Percentiles rank a stretch among this genome's conserved stretches.
These are phyloP conservation scores for Clamator glandarius DNA, from an alignment of 2,797 vertebrate genomes.

Conservation along the genomic window DNA sequence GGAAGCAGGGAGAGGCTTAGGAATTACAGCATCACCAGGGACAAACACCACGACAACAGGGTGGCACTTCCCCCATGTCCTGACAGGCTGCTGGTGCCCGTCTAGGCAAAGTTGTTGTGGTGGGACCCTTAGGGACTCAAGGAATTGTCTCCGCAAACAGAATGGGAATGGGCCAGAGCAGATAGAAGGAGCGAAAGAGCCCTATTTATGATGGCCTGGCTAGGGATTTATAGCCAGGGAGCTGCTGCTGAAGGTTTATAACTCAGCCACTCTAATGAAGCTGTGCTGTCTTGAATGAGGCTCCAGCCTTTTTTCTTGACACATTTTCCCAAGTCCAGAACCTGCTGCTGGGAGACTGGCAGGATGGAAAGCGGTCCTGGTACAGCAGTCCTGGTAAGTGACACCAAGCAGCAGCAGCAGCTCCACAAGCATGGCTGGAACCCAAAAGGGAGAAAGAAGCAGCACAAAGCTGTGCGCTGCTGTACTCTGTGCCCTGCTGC, in stretches of 20 bases:
- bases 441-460: not conserved
- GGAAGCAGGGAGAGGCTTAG: not conserved
- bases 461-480: not conserved
- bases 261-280: conserved; percentile 48
- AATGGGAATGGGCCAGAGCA: not conserved
- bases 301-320: conserved; percentile 2
- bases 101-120: not conserved
- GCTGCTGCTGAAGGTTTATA: conserved; percentile 30
- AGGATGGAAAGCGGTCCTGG: not conserved
- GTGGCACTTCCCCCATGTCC: not conserved
- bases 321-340: conserved; percentile 18
- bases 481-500: not conserved
- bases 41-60: not conserved
- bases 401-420: not conserved
- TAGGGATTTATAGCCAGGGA: conserved; percentile 31
- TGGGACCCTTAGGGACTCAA: not conserved
- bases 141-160: not conserved
- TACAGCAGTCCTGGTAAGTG: not conserved
- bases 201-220: not conserved
- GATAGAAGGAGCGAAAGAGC: conserved; percentile 8
- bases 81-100: not conserved
- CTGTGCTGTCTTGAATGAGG: not conserved
- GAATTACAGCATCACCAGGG: not conserved
- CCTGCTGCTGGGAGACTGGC: conserved; percentile 18
- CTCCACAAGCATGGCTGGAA: not conserved